Evolutionary conservation across 2,888 invertebrate species (phyloP), one percentile per base, ranked within the genome.

Genomic region (Toxonevra muliebris): DNA sequence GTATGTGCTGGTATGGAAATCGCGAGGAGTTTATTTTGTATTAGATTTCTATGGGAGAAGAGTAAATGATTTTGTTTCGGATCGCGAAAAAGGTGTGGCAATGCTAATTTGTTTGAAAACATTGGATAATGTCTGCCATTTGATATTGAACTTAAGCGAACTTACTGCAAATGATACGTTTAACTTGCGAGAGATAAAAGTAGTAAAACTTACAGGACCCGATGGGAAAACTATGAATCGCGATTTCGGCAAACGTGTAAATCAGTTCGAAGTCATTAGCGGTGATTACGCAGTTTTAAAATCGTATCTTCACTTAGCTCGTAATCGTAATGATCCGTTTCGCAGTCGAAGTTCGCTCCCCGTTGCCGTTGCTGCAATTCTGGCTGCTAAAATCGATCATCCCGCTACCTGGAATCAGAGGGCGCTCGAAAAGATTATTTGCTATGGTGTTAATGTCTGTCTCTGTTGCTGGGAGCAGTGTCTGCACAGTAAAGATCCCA

Each of bases 321-420:
- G 82, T 0, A 76, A 77, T 43, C 76, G 77, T 2, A 78, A 76
- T 40, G 79, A 78, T 63, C 76, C 83, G 0, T 50, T 80, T 48
- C 75, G 79, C 1, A 77, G 78, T 68, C 81, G 83, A 1, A 83
- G 84, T 55, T 79, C 82, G 0, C 64, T 85, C n/a, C 80, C 84
- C 0, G 79, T 81, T 2, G 79, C 80, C 0, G 73, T 82, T 0
- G 74, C 77, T 12, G 77, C 81, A 0, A 74, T 83, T 1, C 53
- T 83, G 17, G 80, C 79, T 19, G 79, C 84, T 0, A 85, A 84
- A 69, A 79, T 85, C 43, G 84, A 84, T 72, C 77, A 82, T 68
- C 79, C 85, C 1, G 80, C 82, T 8, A 81, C 81, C 0, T 85
- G 84, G 84, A 78, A 83, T 54, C 68, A 70, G 54, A 77, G 75